Conservation (phyloP, 2,113 vertebrate genomes). For the Sprattus sprattus region DNA sequence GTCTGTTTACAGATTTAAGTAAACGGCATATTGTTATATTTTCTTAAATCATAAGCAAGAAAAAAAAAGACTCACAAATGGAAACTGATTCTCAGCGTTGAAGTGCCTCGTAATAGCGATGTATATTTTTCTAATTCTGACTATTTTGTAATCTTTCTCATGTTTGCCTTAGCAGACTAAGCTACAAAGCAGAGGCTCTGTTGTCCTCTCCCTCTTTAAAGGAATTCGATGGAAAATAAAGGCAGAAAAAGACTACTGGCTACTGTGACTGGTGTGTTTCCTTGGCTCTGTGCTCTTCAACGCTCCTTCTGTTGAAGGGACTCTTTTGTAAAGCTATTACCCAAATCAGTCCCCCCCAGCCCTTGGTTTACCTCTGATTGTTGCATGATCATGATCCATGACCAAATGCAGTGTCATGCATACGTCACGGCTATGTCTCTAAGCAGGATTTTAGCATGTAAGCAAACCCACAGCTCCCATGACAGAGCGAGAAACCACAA, state of each 20-base stretch:
- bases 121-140: constrained; percentile 72
- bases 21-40: constrained; percentile 28
- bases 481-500: not conserved
- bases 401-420: not conserved
- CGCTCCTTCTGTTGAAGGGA: too few species aligned
- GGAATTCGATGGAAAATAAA: not conserved
- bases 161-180: constrained; percentile 28
- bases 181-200: not conserved
- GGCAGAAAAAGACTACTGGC: not conserved
- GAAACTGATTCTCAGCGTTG: constrained; percentile 68
- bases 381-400: not conserved
- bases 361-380: too few species aligned
- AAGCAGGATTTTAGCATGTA: too few species aligned
- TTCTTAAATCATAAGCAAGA: constrained; percentile 41
- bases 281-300: not conserved
- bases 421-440: not conserved
- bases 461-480: not conserved
- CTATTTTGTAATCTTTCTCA: constrained; percentile 48
- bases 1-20: not conserved
- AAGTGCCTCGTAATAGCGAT: constrained; percentile 63
- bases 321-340: too few species aligned
- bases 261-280: not conserved
- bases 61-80: constrained; percentile 48
- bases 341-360: too few species aligned
- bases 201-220: constrained; percentile 8